These are phyloP conservation scores for Drosophila mettleri DNA, from an alignment of 2,888 invertebrate species.

Conservation along the genomic window DNA sequence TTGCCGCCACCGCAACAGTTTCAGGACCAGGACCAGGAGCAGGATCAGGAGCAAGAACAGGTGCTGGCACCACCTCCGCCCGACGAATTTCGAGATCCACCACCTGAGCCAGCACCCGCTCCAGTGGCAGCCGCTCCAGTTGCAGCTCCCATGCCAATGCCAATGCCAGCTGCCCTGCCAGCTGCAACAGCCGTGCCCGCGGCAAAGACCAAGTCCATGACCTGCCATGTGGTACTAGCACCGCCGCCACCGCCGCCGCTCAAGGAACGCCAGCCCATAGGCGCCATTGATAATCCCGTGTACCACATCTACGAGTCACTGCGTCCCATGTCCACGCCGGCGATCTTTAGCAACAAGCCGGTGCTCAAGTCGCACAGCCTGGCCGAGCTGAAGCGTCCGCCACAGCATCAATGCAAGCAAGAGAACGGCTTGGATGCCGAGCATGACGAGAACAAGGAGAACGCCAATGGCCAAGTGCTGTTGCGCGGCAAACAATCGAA, in stretches of 20 bases:
- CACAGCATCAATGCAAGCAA: constrained; percentile 62
- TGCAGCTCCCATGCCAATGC: background rate
- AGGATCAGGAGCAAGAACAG: constrained; percentile 84
- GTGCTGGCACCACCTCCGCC: constrained; percentile 88
- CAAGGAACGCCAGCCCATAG: constrained; percentile 78
- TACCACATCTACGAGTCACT: constrained; percentile 93
- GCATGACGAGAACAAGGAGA: constrained; percentile 83
- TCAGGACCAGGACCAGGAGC: constrained; percentile 92
- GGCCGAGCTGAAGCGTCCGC: constrained; percentile 77
- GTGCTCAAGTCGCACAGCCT: constrained; percentile 81
- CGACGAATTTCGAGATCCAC: constrained; percentile 89
- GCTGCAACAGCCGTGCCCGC: constrained; percentile 18
- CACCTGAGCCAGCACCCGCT: constrained; percentile 65
- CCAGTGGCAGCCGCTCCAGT: constrained; percentile 13
- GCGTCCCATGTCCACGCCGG: constrained; percentile 81
- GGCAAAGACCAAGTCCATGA: constrained; percentile 34
- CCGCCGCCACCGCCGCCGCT: constrained; percentile 54
- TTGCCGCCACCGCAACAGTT: constrained; percentile 92
- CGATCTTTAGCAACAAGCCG: constrained; percentile 79
- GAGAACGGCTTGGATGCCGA: constrained; percentile 60
- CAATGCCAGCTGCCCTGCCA: constrained; percentile 9
- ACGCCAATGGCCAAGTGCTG: constrained; percentile 56
- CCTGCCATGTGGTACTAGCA: constrained; percentile 47
- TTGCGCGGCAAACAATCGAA: constrained; percentile 36
- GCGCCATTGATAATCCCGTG: constrained; percentile 89